A percentile compares a stretch with the other conserved stretches of the same genome.
Evolutionary conservation across 2,888 invertebrate genomes (phyloP).

Genomic region (Rhodophaea formosa): DNA sequence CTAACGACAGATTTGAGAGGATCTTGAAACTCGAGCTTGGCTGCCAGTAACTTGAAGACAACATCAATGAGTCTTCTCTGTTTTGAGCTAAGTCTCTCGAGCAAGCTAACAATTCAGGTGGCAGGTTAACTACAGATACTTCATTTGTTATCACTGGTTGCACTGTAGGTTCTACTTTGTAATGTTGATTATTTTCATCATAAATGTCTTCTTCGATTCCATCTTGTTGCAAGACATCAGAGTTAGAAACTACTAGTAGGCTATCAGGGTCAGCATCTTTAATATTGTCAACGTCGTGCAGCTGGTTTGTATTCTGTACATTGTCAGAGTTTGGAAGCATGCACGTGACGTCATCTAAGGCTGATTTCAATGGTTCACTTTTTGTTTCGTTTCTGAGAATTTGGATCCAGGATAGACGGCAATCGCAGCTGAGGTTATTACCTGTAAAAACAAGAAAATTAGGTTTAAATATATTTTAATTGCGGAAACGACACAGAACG

Average conservation of each 20-base stretch:
- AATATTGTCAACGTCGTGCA: constrained; percentile 23
- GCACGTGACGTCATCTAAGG: constrained; percentile 87
- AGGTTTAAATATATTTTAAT: background rate
- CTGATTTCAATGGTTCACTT: constrained; percentile 84
- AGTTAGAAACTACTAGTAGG: constrained; percentile 42
- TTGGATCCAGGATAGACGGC: constrained; percentile 90
- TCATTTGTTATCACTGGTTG: constrained; percentile 49
- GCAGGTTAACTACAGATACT: constrained; percentile 53
- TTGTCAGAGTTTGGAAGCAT: constrained; percentile 35
- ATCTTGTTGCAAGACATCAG: constrained; percentile 47
- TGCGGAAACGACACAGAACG: too few species aligned
- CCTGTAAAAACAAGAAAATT: constrained; percentile 73
- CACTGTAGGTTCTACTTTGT: constrained; percentile 53
- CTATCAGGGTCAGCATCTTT: constrained; percentile 38
- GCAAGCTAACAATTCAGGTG: constrained; percentile 58
- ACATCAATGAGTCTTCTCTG: constrained; percentile 69
- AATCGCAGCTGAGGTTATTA: constrained; percentile 90
- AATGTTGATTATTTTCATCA: constrained; percentile 44
- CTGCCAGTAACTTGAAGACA: constrained; percentile 66
- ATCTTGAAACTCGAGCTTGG: constrained; percentile 46
- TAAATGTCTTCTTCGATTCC: constrained; percentile 46
- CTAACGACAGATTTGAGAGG: constrained; percentile 41
- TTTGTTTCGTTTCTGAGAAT: constrained; percentile 87
- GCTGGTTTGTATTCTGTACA: constrained; percentile 32
- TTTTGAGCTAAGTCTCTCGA: constrained; percentile 53